Base-by-base conservation (phyloP, 1,140 invertebrate species). In the Diorhabda carinulata region DNA sequence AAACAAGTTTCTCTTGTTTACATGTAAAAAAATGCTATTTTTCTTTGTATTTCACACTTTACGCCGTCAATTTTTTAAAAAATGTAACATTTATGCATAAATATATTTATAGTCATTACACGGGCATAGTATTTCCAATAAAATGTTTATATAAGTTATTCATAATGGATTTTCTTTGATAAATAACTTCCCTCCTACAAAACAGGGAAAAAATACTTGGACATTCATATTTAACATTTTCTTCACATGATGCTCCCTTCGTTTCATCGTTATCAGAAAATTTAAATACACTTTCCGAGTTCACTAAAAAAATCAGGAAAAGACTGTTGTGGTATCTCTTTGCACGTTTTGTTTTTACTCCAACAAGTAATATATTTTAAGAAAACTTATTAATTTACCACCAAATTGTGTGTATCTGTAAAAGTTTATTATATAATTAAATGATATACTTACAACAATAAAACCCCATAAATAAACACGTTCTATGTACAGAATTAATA, bases 191-290 rank as follows among this genome's bases (percentile, higher is more conserved):
- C 44, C 81, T 82, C 25, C 81, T 75, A 68, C 89, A 91, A 64
- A 87, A 80, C 2, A 42, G 65, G 6, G 84, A 84, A 56, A 90
- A 78, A 0, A 86, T 67, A 6, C 84, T 79, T 2, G 89, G 88
- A 72, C 89, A 90, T 76, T 90, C 84, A 74, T 88, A 90, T 41
- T 83, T 74, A 25, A 90, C 83, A 5, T 79, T 83, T 80, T 91
- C 89, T 45, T 79, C 78, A 72, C 86, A 86, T 43, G 81, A 80
- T 0, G 88, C 87, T 64, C 86, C 83, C 4, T 79, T 75, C 42
- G 70, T 57, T 5, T 70, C 72, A 45, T 81, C 79, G 0, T 73
- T 68, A 7, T 81, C 72, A 9, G 67, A 80, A 64, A 89, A 87
- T 74, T 82, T 82, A 72, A 89, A 87, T 75, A 87, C 82, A 47